These are phyloP conservation scores for Caenorhabditis becei DNA, from an alignment of 2,888 invertebrate species.

Conservation along the genomic window DNA sequence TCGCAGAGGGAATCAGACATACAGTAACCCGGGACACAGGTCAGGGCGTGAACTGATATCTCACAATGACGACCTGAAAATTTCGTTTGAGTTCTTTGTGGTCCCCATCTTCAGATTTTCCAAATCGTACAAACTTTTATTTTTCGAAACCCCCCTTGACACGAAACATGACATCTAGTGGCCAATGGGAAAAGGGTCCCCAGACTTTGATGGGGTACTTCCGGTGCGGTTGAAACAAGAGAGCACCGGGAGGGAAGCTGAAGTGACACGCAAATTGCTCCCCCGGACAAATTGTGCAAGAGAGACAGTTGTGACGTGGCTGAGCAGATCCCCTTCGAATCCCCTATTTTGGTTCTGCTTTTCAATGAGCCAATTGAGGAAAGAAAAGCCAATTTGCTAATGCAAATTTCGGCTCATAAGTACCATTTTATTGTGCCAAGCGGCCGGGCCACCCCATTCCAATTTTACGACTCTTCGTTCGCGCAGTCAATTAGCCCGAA, in stretches of 20 bases:
- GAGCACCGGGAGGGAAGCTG: conserved; percentile 49
- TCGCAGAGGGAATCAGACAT: conserved; percentile 67
- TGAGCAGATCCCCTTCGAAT: neutral
- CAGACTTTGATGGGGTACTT: conserved; percentile 53
- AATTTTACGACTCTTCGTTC: conserved; percentile 44
- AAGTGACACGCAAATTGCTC: conserved; percentile 60
- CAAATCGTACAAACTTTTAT: too few species aligned
- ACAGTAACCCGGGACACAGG: conserved; percentile 72
- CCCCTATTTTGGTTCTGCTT: conserved; percentile 5
- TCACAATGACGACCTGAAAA: conserved; percentile 68
- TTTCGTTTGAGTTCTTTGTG: too few species aligned
- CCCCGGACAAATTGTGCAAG: conserved; percentile 7
- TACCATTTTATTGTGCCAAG: conserved; percentile 50
- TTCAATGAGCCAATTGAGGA: conserved; percentile 21
- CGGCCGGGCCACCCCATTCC: conserved; percentile 13
- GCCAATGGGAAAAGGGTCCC: conserved; percentile 22
- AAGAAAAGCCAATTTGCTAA: conserved; percentile 50
- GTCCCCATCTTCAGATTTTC: too few species aligned
- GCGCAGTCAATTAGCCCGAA: conserved; percentile 46
- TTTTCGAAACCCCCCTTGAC: conserved; percentile 3
- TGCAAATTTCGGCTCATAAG: conserved; percentile 49
- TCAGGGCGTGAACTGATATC: conserved; percentile 62
- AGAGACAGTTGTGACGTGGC: conserved; percentile 12
- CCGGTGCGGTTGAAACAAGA: conserved; percentile 58
- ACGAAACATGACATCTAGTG: conserved; percentile 29